Conservation (phyloP, 2,888 invertebrate species). For the Caenorhabditis sinica region DNA sequence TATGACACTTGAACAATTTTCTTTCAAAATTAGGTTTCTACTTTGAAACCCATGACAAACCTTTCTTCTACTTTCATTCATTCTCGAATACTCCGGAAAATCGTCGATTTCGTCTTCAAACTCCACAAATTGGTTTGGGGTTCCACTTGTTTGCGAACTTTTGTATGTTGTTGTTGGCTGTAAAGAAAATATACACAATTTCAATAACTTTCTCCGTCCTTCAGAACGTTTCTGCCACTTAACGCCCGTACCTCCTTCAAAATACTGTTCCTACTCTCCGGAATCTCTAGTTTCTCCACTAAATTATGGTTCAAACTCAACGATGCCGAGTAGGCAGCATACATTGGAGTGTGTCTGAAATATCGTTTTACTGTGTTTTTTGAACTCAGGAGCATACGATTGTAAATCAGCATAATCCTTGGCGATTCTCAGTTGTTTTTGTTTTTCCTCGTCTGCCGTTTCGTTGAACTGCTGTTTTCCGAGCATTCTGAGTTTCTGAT, state of each 20-base stretch:
- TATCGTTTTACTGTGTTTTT: not conserved
- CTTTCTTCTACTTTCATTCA: slow-evolving; percentile 50
- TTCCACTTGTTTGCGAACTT: slow-evolving; percentile 23
- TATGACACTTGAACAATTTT: not conserved
- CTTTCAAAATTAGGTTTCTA: not conserved
- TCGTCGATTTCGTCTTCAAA: slow-evolving; percentile 38
- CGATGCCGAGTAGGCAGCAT: slow-evolving; percentile 59
- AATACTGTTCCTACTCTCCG: slow-evolving; percentile 22
- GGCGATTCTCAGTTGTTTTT: slow-evolving; percentile 48
- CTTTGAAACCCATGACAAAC: slow-evolving; percentile 15
- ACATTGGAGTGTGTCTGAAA: slow-evolving; percentile 63
- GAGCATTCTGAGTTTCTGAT: not conserved
- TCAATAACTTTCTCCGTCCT: not conserved
- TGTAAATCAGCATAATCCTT: slow-evolving; percentile 55
- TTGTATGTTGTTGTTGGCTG: slow-evolving; percentile 9
- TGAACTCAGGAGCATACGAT: slow-evolving; percentile 37
- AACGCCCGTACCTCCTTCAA: slow-evolving; percentile 26
- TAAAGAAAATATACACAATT: not conserved
- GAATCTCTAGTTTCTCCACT: slow-evolving; percentile 39
- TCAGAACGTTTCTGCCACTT: not conserved
- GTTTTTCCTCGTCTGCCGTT: slow-evolving; percentile 26
- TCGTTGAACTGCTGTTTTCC: slow-evolving; percentile 3
- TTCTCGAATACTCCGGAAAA: slow-evolving; percentile 49
- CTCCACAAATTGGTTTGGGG: slow-evolving; percentile 16
- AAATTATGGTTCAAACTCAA: slow-evolving; percentile 45